Evolutionary conservation across 2,888 invertebrate genomes (phyloP).

Genomic region (Mythimna loreyi): DNA sequence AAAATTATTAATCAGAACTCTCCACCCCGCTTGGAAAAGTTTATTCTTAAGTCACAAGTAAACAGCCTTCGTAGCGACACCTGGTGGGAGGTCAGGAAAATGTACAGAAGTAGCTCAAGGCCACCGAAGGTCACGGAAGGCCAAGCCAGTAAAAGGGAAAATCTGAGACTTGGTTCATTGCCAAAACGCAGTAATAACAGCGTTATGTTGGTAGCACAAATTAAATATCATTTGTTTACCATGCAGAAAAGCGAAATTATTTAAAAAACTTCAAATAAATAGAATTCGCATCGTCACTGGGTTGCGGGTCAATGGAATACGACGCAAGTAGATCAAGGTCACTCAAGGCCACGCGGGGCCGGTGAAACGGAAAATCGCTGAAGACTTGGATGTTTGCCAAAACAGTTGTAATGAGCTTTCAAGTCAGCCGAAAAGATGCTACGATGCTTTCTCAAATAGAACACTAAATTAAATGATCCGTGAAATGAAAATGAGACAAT

Average conservation of each 20-base stretch:
- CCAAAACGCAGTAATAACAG: constrained; percentile 54
- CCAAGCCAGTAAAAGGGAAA: constrained; percentile 57
- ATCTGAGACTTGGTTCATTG: constrained; percentile 51
- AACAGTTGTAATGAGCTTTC: constrained; percentile 55
- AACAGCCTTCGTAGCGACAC: constrained; percentile 45
- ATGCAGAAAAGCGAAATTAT: constrained; percentile 39
- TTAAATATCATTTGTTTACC: constrained; percentile 36
- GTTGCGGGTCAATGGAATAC: constrained; percentile 52
- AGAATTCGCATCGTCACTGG: constrained; percentile 41
- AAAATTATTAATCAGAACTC: constrained; percentile 33
- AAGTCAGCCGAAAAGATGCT: constrained; percentile 55
- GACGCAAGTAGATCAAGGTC: constrained; percentile 63
- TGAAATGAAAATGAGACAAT: constrained; percentile 54
- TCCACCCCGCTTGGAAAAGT: constrained; percentile 44
- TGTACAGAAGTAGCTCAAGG: constrained; percentile 58
- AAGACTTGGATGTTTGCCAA: constrained; percentile 59
- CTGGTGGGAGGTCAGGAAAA: constrained; percentile 52
- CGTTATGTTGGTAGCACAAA: constrained; percentile 45
- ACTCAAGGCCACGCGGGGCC: constrained; percentile 57
- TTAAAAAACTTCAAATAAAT: constrained; percentile 21
- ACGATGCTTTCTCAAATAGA: constrained; percentile 32
- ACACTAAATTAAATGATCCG: constrained; percentile 44
- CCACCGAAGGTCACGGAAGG: constrained; percentile 52
- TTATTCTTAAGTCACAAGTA: constrained; percentile 33
- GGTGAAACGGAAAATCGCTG: constrained; percentile 53